phyloP scores from a whole-genome alignment of 1,140 invertebrate species.

The Caenorhabditis latens region DNA sequence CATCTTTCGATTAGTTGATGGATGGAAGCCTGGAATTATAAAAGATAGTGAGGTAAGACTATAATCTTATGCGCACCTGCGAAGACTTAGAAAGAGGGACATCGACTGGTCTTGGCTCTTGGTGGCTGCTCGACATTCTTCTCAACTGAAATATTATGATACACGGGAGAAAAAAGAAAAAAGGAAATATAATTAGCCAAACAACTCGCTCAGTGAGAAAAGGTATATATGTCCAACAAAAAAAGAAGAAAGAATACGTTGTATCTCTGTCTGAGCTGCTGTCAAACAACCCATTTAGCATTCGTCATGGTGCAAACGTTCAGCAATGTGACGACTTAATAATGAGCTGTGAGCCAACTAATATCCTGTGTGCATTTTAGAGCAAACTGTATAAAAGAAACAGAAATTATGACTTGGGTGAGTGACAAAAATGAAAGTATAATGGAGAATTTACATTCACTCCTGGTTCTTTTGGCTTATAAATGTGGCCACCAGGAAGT shows the following conservation, averaged over 20 bases:
- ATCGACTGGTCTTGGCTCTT: not conserved
- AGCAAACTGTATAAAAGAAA: not conserved
- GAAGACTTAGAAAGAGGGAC: not conserved
- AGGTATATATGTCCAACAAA: slow-evolving; percentile 21
- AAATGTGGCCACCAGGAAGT: slow-evolving; percentile 12
- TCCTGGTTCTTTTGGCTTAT: not conserved
- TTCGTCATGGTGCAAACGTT: slow-evolving; percentile 43
- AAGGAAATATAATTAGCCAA: slow-evolving; percentile 9
- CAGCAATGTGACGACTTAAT: slow-evolving; percentile 25
- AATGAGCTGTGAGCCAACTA: not conserved
- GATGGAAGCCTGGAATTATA: not conserved
- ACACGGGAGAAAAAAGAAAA: not conserved
- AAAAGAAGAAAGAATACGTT: slow-evolving; percentile 29
- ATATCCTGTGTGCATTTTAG: not conserved
- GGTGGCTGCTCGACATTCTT: not conserved
- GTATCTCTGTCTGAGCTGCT: slow-evolving; percentile 28
- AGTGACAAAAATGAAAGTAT: not conserved
- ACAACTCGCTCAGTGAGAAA: not conserved
- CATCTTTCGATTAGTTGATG: not conserved
- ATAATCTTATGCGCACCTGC: not conserved
- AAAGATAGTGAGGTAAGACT: too few species aligned
- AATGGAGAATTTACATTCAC: not conserved
- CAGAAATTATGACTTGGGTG: not conserved
- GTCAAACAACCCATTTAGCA: slow-evolving; percentile 26
- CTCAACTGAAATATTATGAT: not conserved